A percentile compares a stretch with the other conserved stretches of the same genome.
phyloP scores from a whole-genome alignment of 1,140 invertebrate species.

The Drosophila bocki region DNA sequence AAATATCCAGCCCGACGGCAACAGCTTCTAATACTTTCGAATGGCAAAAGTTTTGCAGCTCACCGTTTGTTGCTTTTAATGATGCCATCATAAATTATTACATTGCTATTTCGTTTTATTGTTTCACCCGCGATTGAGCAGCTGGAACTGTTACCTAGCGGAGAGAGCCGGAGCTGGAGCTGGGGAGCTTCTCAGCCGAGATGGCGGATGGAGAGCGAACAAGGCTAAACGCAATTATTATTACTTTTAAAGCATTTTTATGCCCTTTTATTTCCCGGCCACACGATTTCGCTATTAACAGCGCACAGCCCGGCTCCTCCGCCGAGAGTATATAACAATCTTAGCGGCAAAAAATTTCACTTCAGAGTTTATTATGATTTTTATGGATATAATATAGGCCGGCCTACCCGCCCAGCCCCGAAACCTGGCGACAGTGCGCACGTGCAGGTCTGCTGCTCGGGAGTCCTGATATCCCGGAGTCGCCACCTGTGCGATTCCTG shows the following conservation, averaged over 20 bases:
- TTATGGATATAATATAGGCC: slow-evolving; percentile 77
- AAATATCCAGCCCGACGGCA: slow-evolving; percentile 18
- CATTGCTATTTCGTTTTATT: slow-evolving; percentile 84
- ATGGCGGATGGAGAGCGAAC: slow-evolving; percentile 28
- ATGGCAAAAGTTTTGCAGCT: slow-evolving; percentile 66
- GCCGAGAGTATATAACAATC: slow-evolving; percentile 53
- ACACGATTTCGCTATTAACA: slow-evolving; percentile 79
- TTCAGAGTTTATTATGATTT: slow-evolving; percentile 71
- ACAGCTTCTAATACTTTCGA: slow-evolving; percentile 71
- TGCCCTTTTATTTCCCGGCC: slow-evolving; percentile 75
- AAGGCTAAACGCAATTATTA: slow-evolving; percentile 80
- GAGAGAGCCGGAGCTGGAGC: background rate
- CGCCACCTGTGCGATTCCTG: slow-evolving; percentile 72
- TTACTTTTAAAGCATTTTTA: slow-evolving; percentile 84
- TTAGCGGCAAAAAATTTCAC: slow-evolving; percentile 48
- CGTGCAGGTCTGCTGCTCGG: slow-evolving; percentile 30
- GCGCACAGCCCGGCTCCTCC: slow-evolving; percentile 20
- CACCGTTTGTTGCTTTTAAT: slow-evolving; percentile 68
- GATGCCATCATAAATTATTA: slow-evolving; percentile 85
- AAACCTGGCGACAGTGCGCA: slow-evolving; percentile 36
- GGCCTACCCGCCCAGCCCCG: slow-evolving; percentile 1
- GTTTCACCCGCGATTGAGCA: slow-evolving; percentile 84
- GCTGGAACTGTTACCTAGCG: slow-evolving; percentile 35
- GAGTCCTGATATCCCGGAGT: slow-evolving; percentile 25
- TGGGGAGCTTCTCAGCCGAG: background rate